Conservation (phyloP, 2,797 vertebrate species). For the Numenius phaeopus region DNA sequence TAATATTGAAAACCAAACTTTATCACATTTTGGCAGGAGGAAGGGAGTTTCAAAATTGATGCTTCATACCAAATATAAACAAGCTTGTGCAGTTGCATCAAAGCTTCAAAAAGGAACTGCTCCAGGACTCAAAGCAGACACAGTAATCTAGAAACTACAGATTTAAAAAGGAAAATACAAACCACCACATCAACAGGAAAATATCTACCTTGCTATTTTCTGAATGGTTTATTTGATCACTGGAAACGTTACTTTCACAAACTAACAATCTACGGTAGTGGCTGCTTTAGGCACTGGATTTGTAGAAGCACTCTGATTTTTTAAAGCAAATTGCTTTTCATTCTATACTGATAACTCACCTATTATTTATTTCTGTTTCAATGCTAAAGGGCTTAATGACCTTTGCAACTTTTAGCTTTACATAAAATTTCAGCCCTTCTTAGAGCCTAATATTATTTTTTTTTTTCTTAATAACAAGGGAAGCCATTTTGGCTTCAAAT, state of each 20-base stretch:
- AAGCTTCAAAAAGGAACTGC: slow-evolving; percentile 44
- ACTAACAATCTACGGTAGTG: slow-evolving; percentile 57
- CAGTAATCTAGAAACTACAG: slow-evolving; percentile 61
- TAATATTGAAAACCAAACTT: slow-evolving; percentile 1
- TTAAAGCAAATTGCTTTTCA: slow-evolving; percentile 63
- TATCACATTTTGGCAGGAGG: slow-evolving; percentile 31
- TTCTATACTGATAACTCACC: slow-evolving; percentile 2
- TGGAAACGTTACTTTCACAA: slow-evolving; percentile 65
- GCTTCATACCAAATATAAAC: slow-evolving; percentile 46
- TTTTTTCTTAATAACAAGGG: slow-evolving; percentile 5
- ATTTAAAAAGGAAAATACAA: slow-evolving; percentile 55
- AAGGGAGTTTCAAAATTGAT: slow-evolving; percentile 48
- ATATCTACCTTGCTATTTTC: slow-evolving; percentile 52
- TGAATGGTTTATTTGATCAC: slow-evolving; percentile 45
- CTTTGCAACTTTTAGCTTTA: slow-evolving; percentile 19
- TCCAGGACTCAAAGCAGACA: slow-evolving; percentile 70
- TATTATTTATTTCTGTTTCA: slow-evolving; percentile 14
- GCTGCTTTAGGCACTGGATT: slow-evolving; percentile 73
- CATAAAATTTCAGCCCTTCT: slow-evolving; percentile 14
- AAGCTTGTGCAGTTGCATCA: slow-evolving; percentile 28
- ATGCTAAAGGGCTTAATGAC: slow-evolving; percentile 19
- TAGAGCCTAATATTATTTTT: not conserved
- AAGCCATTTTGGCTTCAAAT: slow-evolving; percentile 26
- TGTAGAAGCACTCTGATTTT: slow-evolving; percentile 67
- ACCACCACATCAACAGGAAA: slow-evolving; percentile 64